These are phyloP conservation scores for Pterocles gutturalis DNA, from an alignment of 2,113 vertebrate species.

Conservation along the genomic window DNA sequence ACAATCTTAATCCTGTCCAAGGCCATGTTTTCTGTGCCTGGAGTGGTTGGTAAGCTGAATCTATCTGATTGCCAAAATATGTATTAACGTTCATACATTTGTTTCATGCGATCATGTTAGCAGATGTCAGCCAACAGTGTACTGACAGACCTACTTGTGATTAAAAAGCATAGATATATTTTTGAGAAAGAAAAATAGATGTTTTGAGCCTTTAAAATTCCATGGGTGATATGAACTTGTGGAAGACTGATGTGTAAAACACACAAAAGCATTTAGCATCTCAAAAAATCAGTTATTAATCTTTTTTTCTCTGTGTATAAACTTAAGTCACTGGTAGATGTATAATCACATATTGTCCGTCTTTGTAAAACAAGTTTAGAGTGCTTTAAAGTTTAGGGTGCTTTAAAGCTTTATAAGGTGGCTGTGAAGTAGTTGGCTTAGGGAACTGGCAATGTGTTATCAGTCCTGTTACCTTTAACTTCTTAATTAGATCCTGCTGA, in stretches of 20 bases:
- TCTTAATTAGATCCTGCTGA: neutral
- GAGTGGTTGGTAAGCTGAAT: neutral
- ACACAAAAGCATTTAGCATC: neutral
- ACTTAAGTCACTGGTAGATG: neutral
- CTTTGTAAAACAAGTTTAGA: neutral
- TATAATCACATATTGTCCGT: neutral
- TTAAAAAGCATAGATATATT: neutral
- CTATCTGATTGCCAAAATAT: neutral
- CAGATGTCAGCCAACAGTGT: neutral
- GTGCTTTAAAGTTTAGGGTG: neutral
- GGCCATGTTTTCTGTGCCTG: neutral
- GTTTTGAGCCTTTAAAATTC: neutral
- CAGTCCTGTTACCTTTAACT: neutral
- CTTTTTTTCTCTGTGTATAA: neutral
- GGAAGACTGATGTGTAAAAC: neutral
- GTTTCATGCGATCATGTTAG: neutral
- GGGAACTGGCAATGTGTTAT: neutral
- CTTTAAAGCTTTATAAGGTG: neutral
- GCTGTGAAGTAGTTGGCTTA: neutral
- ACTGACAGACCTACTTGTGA: neutral
- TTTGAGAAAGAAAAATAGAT: neutral
- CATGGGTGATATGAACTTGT: neutral
- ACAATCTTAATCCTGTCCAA: neutral
- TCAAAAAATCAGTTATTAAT: neutral
- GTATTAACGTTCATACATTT: neutral